Conservation (phyloP, 2,113 vertebrate genomes). For the Cinclus cinclus region DNA sequence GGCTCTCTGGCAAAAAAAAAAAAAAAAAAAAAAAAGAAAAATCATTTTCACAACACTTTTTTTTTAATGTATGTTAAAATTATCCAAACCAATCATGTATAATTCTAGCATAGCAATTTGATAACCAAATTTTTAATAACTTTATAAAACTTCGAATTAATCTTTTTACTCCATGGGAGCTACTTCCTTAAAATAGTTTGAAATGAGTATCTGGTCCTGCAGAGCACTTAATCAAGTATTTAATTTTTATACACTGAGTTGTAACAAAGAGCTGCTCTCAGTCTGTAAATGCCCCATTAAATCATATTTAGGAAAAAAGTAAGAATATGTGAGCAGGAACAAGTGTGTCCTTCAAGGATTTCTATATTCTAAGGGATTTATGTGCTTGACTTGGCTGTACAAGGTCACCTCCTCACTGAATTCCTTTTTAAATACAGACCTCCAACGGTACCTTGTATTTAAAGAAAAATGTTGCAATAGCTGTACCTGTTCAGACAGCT, state of each 20-base stretch:
- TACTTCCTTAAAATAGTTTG: neutral
- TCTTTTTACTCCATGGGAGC: neutral
- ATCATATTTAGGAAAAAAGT: neutral
- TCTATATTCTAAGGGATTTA: neutral
- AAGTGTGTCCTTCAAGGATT: neutral
- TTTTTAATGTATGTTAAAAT: neutral
- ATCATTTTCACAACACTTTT: neutral
- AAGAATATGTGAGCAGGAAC: neutral
- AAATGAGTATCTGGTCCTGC: neutral
- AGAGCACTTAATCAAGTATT: neutral
- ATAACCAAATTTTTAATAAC: neutral
- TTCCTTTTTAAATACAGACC: neutral
- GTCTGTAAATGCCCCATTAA: slow-evolving; percentile 12
- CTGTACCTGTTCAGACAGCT: neutral
- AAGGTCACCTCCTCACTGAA: neutral
- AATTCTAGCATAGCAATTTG: neutral
- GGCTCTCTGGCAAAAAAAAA: neutral
- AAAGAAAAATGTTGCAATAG: neutral
- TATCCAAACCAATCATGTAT: neutral
- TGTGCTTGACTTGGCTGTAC: neutral
- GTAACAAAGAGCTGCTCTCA: neutral
- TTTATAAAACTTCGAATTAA: neutral
- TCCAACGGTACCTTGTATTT: neutral
- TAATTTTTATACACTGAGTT: neutral
- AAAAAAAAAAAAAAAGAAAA: neutral